Evolutionary conservation across 2,797 vertebrate genomes (phyloP).

Genomic region (Trachops cirrhosus): DNA sequence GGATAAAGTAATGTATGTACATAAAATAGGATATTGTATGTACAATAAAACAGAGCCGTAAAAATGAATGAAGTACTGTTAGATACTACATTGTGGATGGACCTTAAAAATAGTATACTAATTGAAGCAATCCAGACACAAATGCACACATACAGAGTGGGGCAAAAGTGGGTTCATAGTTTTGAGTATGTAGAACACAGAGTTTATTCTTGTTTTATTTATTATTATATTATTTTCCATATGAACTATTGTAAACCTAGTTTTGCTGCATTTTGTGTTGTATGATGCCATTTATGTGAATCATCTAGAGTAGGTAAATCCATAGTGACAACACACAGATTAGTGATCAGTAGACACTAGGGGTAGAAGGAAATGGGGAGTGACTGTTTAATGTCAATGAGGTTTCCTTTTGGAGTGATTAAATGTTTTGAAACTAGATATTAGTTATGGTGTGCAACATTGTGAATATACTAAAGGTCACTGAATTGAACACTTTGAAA

Average conservation of each 20-base stretch:
- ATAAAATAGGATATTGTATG: not conserved
- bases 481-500: not conserved
- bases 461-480: constrained; percentile 2
- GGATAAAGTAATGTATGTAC: not conserved
- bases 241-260: not conserved
- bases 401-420: not conserved
- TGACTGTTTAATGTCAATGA: not conserved
- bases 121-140: not conserved
- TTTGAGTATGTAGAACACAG: not conserved
- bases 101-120: constrained; percentile 6
- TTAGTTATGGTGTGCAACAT: not conserved
- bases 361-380: not conserved
- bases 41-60: too few species aligned
- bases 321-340: not conserved
- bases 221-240: not conserved
- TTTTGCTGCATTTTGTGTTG: not conserved
- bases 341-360: not conserved
- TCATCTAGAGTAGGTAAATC: not conserved
- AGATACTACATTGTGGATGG: not conserved
- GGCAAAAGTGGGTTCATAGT: not conserved
- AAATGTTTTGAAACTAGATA: not conserved
- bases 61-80: not conserved
- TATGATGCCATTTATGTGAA: not conserved
- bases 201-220: not conserved
- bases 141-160: not conserved